These are phyloP conservation scores for Platysternon megacephalum DNA, from an alignment of 2,113 vertebrate genomes.

Conservation along the genomic window DNA sequence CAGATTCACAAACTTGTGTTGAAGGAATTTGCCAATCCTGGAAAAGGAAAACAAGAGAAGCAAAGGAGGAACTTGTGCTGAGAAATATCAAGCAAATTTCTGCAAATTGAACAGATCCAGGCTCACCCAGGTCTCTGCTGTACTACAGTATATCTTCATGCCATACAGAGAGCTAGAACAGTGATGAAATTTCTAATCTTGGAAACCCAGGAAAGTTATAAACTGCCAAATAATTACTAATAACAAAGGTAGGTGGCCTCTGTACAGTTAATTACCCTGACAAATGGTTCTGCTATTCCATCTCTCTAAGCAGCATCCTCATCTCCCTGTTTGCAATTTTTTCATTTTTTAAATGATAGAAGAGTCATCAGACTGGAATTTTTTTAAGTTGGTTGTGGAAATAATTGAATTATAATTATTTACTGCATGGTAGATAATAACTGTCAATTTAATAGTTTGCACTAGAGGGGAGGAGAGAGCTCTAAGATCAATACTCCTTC, in stretches of 20 bases:
- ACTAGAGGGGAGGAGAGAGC: not conserved
- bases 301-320: not conserved
- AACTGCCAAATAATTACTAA: not conserved
- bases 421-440: not conserved
- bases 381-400: not conserved
- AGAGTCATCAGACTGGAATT: not conserved
- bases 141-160: not conserved
- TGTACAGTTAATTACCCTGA: not conserved
- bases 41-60: not conserved
- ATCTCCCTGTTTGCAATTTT: accelerated
- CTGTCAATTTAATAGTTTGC: not conserved
- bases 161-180: not conserved
- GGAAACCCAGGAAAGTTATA: not conserved
- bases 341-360: not conserved
- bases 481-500: not conserved
- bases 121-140: not conserved
- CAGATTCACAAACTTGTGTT: not conserved
- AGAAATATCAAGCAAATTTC: too few species aligned
- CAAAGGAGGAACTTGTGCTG: not conserved
- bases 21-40: too few species aligned
- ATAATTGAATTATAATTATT: not conserved
- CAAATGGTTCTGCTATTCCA: accelerated
- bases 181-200: not conserved
- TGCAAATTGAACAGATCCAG: not conserved
- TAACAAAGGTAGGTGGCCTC: not conserved